phyloP scores from a whole-genome alignment of 1,140 invertebrate species.

The Drosophila yakuba region DNA sequence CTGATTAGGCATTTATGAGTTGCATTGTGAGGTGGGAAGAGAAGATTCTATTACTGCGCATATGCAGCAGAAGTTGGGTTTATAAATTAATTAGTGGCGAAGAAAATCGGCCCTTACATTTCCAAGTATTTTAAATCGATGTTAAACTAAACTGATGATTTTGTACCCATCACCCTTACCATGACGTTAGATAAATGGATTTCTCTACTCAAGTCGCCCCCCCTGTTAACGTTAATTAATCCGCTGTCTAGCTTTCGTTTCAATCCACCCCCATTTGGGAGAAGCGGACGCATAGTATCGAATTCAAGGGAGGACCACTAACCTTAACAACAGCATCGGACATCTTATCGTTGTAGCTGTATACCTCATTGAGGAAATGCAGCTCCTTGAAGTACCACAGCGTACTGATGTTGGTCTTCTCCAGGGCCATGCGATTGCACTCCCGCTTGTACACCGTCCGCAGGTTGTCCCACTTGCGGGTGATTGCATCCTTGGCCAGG shows the following conservation, averaged over 20 bases:
- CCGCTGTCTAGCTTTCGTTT: neutral
- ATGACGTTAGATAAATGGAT: no score
- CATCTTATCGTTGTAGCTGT: conserved; percentile 82
- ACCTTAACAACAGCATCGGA: conserved; percentile 76
- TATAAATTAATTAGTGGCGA: no score
- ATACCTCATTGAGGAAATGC: conserved; percentile 79
- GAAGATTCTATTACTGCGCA: neutral
- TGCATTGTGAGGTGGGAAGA: neutral
- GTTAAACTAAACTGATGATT: no score
- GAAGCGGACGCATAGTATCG: neutral
- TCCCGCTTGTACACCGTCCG: conserved; percentile 81
- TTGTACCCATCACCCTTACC: no score
- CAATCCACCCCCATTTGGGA: neutral
- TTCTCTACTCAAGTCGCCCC: neutral
- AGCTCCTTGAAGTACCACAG: conserved; percentile 81
- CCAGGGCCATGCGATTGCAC: conserved; percentile 80
- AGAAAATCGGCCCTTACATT: no score
- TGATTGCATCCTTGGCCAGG: conserved; percentile 78
- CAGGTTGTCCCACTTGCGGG: conserved; percentile 80
- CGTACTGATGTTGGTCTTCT: conserved; percentile 78
- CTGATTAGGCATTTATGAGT: neutral
- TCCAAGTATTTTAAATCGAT: no score
- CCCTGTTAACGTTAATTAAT: neutral
- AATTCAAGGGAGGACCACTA: conserved; percentile 4
- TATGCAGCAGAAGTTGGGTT: no score